Percentiles rank a stretch among this genome's conserved stretches.
Evolutionary conservation across 2,888 invertebrate species (phyloP).

Genomic region (Parnassius glacialis): DNA sequence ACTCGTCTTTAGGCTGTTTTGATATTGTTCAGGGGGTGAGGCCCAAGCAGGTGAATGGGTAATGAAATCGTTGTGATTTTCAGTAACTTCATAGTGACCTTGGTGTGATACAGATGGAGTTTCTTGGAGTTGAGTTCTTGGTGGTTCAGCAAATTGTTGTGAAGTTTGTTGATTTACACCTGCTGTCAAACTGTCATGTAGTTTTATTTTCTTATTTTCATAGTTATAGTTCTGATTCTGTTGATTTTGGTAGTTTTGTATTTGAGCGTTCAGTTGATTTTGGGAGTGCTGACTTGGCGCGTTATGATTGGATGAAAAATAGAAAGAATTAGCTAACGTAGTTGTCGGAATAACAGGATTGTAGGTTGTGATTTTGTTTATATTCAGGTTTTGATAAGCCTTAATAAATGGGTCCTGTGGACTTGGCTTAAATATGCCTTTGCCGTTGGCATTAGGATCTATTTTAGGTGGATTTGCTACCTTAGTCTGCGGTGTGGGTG

Average conservation of each 20-base stretch:
- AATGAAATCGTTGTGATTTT: constrained; percentile 56
- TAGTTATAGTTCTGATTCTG: constrained; percentile 49
- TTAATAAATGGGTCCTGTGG: constrained; percentile 72
- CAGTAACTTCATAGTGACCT: constrained; percentile 72
- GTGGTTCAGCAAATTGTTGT: constrained; percentile 54
- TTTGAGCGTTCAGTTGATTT: constrained; percentile 58
- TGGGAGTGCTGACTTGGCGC: constrained; percentile 42
- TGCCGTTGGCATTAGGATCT: constrained; percentile 60
- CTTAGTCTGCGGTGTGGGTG: constrained; percentile 73
- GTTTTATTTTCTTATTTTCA: constrained; percentile 58
- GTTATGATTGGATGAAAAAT: constrained; percentile 41
- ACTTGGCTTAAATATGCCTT: constrained; percentile 66
- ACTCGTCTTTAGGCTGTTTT: constrained; percentile 47
- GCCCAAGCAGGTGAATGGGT: constrained; percentile 66
- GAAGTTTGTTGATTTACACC: constrained; percentile 59
- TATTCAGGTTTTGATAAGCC: constrained; percentile 48
- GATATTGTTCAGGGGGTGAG: constrained; percentile 52
- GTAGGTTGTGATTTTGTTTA: constrained; percentile 65
- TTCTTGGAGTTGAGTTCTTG: constrained; percentile 42
- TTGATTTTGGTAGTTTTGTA: constrained; percentile 53
- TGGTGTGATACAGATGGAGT: constrained; percentile 40
- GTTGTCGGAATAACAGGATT: constrained; percentile 58
- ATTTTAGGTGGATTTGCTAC: constrained; percentile 57
- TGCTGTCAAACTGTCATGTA: constrained; percentile 59
- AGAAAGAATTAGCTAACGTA: constrained; percentile 52